Conservation (phyloP, 2,888 invertebrate genomes). For the Lasioglossum villosulum region DNA sequence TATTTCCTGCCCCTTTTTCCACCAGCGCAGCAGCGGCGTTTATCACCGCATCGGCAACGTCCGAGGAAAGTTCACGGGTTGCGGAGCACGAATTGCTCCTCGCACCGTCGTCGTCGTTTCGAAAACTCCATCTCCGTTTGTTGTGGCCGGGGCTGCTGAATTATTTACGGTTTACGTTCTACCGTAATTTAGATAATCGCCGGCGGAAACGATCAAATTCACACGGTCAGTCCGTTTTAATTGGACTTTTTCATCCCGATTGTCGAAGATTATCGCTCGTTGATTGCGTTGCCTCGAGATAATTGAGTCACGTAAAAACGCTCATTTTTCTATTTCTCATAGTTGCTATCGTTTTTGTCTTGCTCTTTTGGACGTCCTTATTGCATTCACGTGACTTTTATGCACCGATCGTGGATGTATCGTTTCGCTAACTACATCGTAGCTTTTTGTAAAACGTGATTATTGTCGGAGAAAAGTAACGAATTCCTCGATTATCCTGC, state of each 20-base stretch:
- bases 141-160: background rate
- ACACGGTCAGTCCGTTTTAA: constrained; percentile 34
- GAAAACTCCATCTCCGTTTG: background rate
- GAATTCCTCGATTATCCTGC: background rate
- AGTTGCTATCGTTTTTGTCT: background rate
- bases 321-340: background rate
- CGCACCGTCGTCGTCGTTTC: constrained; percentile 1
- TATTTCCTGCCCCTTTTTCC: constrained; percentile 45
- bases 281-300: background rate
- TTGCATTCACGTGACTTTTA: background rate
- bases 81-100: constrained; percentile 48
- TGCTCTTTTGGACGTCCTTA: background rate
- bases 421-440: background rate
- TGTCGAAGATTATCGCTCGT: background rate
- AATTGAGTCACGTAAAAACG: background rate
- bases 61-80: constrained; percentile 55
- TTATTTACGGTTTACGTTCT: constrained; percentile 17
- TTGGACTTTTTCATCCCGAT: constrained; percentile 10
- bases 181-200: constrained; percentile 13
- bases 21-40: constrained; percentile 19
- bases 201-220: constrained; percentile 34
- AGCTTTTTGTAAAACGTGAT: background rate
- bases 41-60: constrained; percentile 54
- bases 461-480: background rate
- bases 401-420: background rate